Percentiles rank a stretch among this genome's conserved stretches.
Evolutionary conservation across 2,888 invertebrate species (phyloP).

Genomic region (Brenthis ino): DNA sequence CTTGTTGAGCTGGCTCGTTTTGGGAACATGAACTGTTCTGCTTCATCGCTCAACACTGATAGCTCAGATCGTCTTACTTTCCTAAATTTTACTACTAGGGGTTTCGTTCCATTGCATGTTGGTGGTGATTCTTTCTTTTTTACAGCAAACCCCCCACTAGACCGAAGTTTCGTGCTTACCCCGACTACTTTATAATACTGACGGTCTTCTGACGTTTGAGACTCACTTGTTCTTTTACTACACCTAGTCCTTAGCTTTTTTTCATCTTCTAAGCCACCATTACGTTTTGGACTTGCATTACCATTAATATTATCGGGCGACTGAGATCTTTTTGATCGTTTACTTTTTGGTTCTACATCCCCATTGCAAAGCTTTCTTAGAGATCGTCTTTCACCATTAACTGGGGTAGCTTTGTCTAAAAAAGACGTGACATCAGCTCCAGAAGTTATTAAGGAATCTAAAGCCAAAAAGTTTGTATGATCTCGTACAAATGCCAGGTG

Average conservation of each 20-base stretch:
- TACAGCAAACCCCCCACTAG: conserved; percentile 75
- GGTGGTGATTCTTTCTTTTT: conserved; percentile 65
- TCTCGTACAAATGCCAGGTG: conserved; percentile 89
- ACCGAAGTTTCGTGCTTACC: conserved; percentile 85
- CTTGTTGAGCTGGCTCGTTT: conserved; percentile 83
- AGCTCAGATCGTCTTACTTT: conserved; percentile 89
- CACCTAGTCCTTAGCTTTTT: conserved; percentile 64
- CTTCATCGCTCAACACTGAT: conserved; percentile 90
- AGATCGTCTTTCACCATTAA: conserved; percentile 67
- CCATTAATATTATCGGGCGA: conserved; percentile 61
- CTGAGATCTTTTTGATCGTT: conserved; percentile 59
- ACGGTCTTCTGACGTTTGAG: conserved; percentile 54
- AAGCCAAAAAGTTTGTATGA: conserved; percentile 87
- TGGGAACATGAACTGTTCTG: conserved; percentile 93
- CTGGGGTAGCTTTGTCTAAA: conserved; percentile 81
- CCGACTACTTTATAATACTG: conserved; percentile 89
- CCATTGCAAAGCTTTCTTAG: conserved; percentile 71
- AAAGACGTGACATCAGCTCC: conserved; percentile 87
- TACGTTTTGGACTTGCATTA: conserved; percentile 58
- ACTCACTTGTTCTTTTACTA: conserved; percentile 55
- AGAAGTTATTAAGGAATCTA: conserved; percentile 86
- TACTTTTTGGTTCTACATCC: conserved; percentile 54
- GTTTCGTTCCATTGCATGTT: conserved; percentile 79
- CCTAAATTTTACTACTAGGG: conserved; percentile 88
- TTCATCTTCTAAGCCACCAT: conserved; percentile 62